Conservation (phyloP, 2,113 vertebrate genomes). For the Stercorarius parasiticus region DNA sequence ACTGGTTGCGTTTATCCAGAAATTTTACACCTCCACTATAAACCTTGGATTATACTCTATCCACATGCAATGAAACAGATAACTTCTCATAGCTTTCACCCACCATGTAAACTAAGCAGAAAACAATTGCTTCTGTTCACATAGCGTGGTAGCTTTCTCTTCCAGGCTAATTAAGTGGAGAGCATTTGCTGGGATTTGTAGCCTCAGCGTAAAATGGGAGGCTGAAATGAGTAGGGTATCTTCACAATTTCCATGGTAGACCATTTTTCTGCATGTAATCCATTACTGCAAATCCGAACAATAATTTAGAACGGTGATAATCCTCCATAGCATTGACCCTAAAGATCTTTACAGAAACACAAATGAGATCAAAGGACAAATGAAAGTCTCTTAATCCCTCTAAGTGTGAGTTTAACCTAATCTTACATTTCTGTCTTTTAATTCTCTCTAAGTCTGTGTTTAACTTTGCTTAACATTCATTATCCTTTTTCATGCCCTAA, state of each 20-base stretch:
- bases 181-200: neutral
- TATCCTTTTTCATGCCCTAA: slow-evolving; percentile 43
- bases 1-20: neutral
- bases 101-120: neutral
- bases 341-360: slow-evolving; percentile 45
- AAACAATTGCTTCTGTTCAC: neutral
- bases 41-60: neutral
- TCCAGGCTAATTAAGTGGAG: neutral
- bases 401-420: slow-evolving; percentile 63
- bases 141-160: neutral
- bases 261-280: slow-evolving; percentile 42
- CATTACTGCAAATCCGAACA: neutral
- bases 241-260: neutral
- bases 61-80: neutral
- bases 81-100: neutral
- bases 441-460: slow-evolving; percentile 69
- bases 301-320: slow-evolving; percentile 54
- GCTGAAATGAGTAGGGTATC: neutral
- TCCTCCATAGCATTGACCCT: slow-evolving; percentile 26
- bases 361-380: slow-evolving; percentile 73
- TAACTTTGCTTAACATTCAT: slow-evolving; percentile 54
- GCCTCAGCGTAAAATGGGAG: neutral
- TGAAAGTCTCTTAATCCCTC: slow-evolving; percentile 64
- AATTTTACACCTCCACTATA: neutral
- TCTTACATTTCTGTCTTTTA: slow-evolving; percentile 56